Base-by-base conservation (phyloP, 2,888 invertebrate species). In the Metacarcinus magister region DNA sequence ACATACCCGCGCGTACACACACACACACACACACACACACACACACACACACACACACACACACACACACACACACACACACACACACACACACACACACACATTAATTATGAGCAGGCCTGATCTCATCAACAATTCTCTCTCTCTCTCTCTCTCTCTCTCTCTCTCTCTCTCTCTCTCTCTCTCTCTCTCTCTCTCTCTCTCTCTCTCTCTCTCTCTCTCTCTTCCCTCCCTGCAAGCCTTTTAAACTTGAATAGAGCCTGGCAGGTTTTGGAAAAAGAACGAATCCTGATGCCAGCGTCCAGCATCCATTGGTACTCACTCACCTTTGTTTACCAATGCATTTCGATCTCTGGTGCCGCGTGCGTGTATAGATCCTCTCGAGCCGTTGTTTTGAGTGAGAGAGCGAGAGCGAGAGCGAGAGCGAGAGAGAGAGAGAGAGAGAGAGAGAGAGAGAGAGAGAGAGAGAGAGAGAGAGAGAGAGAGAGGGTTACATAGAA, bases 91-190 rank as follows among this genome's bases (percentile, higher is more conserved):
- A 60, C 60, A 60, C 60, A 60, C 60, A 60, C 60, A 60, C 60
- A 60, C 60, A 82, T 82, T 82, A 82, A 82, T 82, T 82, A 82
- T 82, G 4, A 82, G 28, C 75, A 82, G 28, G 10, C 32, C 75
- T 7, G 75, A 82, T 82, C 75, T 82, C 75, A 82, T 82, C 75
- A 82, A 87, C 87, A 87, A 87, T 87, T 5, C 23, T 5, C 67
- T 23, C n/a, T 16, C 67, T 23, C 67, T 67, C 67, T 67, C 67
- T 67, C 82, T 87, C 87, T 39, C 87, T 39, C 39, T 87, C 39
- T 32, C 87, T 87, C 87, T 87, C 87, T 87, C 87, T 87, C 87
- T 39, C 87, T 87, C 87, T 87, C 87, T 87, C 87, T 87, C 87
- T 39, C 39, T 32, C 87, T 39, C 87, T 82, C 32, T 82, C 32